Evolutionary conservation across 30 jellyfish, hydroid and myxozoan species (phyloP).

Genomic region (Hydractinia echinata): DNA sequence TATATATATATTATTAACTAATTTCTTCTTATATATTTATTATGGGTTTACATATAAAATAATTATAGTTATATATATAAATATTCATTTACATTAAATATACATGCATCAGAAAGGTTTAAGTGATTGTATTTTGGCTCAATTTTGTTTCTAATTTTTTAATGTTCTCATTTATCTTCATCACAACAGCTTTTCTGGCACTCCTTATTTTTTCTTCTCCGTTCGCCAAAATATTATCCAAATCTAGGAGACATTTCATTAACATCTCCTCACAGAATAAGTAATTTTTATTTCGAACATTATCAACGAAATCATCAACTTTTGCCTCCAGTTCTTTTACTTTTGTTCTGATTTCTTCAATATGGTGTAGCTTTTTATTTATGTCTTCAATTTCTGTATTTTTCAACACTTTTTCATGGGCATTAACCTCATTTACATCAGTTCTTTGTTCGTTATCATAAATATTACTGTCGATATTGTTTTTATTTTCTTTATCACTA

Average conservation of each 20-base stretch:
- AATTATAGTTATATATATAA: no score
- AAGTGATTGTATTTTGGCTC: slow-evolving; percentile 2
- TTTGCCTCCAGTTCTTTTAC: slow-evolving; percentile 37
- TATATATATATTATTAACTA: no score
- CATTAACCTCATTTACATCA: no score
- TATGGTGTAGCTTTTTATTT: slow-evolving; percentile 3
- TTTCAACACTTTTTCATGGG: no score
- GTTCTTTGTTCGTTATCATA: no score
- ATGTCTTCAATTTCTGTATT: not conserved
- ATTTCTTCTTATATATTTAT: no score
- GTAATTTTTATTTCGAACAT: slow-evolving; percentile 27
- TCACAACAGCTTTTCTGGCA: slow-evolving; percentile 47
- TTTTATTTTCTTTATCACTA: not conserved
- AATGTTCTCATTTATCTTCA: slow-evolving; percentile 32
- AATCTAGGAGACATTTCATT: slow-evolving; percentile 55
- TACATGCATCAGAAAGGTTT: not conserved
- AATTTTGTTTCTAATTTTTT: slow-evolving; percentile 33
- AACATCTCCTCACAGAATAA: slow-evolving; percentile 73
- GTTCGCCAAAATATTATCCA: slow-evolving; percentile 64
- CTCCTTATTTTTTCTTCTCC: slow-evolving; percentile 60
- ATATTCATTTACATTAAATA: no score
- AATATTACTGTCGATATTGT: not conserved
- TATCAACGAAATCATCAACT: slow-evolving; percentile 22
- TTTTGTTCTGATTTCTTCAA: slow-evolving; percentile 21
- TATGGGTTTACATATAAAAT: no score